Conservation (phyloP, 2,797 vertebrate species). For the Fistularia tabacaria region DNA sequence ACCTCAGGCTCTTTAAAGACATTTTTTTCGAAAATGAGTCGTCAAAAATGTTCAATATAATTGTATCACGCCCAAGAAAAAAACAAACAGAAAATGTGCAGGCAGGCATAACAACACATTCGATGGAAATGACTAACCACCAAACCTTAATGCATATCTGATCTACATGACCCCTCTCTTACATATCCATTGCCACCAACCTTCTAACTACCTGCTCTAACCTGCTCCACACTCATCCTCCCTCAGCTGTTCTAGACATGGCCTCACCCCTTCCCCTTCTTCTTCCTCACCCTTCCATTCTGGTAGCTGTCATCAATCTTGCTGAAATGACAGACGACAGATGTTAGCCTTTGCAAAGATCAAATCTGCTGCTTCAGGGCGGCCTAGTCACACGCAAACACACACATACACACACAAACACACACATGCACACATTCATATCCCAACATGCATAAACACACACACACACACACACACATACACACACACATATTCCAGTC, state of each 20-base stretch:
- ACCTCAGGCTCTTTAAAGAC: no score
- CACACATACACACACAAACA: constrained; percentile 20
- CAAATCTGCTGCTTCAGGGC: constrained; percentile 94
- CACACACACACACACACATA: constrained; percentile 13
- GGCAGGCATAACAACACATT: no score
- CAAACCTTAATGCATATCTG: no score
- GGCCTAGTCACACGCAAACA: constrained; percentile 66
- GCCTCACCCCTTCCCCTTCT: constrained; percentile 46
- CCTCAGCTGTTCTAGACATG: constrained; percentile 34
- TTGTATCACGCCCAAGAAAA: no score
- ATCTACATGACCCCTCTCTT: not conserved
- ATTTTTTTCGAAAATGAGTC: no score
- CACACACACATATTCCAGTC: not conserved
- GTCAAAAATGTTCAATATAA: no score
- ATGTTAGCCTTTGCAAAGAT: constrained; percentile 99
- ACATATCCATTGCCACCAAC: constrained; percentile 40
- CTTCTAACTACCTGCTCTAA: constrained; percentile 6
- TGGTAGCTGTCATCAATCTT: constrained; percentile 95
- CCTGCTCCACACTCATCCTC: constrained; percentile 7
- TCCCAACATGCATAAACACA: constrained; percentile 11
- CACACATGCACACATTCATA: constrained; percentile 6
- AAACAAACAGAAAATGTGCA: no score
- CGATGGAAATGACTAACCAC: no score
- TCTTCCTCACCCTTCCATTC: constrained; percentile 67
- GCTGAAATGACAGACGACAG: constrained; percentile 98